Base-by-base conservation (phyloP, 2,113 vertebrate species). In the Megaceryle torquata region DNA sequence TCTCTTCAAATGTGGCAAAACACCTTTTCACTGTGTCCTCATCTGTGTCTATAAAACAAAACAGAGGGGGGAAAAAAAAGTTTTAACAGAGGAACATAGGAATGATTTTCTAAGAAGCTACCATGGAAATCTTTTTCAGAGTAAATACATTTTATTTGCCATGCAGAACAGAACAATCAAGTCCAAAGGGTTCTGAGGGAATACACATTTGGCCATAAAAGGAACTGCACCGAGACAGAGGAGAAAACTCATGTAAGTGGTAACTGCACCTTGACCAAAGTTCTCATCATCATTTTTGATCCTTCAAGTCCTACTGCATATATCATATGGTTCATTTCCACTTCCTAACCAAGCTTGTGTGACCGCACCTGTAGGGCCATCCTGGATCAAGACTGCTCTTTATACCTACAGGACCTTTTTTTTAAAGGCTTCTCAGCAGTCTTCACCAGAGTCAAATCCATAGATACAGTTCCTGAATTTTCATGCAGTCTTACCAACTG, bases 1-100 rank as follows among this genome's bases (percentile, higher is more conserved):
- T 99, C 98, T 99, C 99, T 97, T 99, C 99, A 98, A 99, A 99
- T 91, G 99, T 99, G 98, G 99, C 99, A 97, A 99, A 99, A 98
- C 99, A 99, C 53, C 99, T 98, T 98, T 99, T 99, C 77, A 99
- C 98, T 2, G 99, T 99, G 80, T 99, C 99, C 65, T 99, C 99
- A 95, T 99, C 99, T 91, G 99, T 99, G 94, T 99, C 99, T 99
- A 92, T 72, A 89, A 96, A 90, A 94, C 19, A 97, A 96, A 96
- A 57, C 0, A 86, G 88, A 46, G 44, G 10, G 39, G 80, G 28
- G 20, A 48, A 93, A 92, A n/a, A 94, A n/a, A 68, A 37, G 21
- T 43, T 96, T 79, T 68, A 74, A 28, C 18, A 89, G 51, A 74
- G 65, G 85, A 89, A 50, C 5, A 31, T 11, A 29, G 50, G 15